These are phyloP conservation scores for Lutjanus argentimaculatus DNA, from an alignment of 2,797 vertebrate species.

Conservation along the genomic window DNA sequence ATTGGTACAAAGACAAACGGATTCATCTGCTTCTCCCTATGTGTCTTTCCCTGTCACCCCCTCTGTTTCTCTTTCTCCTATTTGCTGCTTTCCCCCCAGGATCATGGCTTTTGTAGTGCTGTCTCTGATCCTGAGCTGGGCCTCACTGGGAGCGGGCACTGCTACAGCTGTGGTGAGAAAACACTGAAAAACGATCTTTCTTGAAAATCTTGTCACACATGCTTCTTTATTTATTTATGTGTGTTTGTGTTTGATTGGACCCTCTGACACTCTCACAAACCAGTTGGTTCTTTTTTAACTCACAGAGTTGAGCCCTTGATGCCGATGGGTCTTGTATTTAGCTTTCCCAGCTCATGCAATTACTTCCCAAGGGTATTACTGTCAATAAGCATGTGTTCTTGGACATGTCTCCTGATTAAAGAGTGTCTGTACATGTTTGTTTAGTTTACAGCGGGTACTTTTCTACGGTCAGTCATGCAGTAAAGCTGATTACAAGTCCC, in stretches of 20 bases:
- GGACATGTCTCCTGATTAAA: slow-evolving; percentile 40
- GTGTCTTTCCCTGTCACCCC: slow-evolving; percentile 16
- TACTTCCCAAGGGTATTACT: slow-evolving; percentile 21
- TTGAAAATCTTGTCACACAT: slow-evolving; percentile 16
- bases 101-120: slow-evolving; percentile 89
- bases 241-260: slow-evolving; percentile 11
- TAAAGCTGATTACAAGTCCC: slow-evolving; percentile 81
- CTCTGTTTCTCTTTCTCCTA: slow-evolving; percentile 14
- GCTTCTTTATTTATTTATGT: slow-evolving; percentile 13
- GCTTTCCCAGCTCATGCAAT: not conserved
- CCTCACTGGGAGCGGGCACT: slow-evolving; percentile 87
- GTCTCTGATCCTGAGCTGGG: slow-evolving; percentile 93
- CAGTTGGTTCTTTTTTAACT: not conserved
- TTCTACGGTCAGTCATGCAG: slow-evolving; percentile 60
- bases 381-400: slow-evolving; percentile 39
- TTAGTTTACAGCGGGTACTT: slow-evolving; percentile 27
- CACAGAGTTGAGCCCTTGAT: not conserved
- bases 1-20: slow-evolving; percentile 40
- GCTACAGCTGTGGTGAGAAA: slow-evolving; percentile 92
- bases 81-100: slow-evolving; percentile 77
- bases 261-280: not conserved
- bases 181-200: not conserved
- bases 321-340: slow-evolving; percentile 13
- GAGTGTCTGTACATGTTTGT: slow-evolving; percentile 36
- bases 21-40: slow-evolving; percentile 51